phyloP scores from a whole-genome alignment of 2,113 vertebrate species.

The Cephalopholis sonnerati region DNA sequence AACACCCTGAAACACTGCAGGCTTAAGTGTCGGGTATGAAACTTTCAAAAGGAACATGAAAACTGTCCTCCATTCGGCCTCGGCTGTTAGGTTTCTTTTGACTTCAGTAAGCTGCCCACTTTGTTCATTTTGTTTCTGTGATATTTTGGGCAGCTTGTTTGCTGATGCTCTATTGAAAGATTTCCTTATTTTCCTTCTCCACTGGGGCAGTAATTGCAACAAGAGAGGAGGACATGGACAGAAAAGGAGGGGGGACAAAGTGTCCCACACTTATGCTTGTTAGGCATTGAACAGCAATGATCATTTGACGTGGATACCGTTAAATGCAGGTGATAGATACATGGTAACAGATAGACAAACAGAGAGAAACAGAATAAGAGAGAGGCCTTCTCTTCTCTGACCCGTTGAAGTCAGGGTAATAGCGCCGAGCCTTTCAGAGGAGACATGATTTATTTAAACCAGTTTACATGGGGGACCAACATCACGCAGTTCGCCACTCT shows the following conservation, averaged over 20 bases:
- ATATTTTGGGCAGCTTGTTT: constrained; percentile 27
- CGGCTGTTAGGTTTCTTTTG: constrained; percentile 22
- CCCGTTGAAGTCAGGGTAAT: constrained; percentile 33
- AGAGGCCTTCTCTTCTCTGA: constrained; percentile 2
- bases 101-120: constrained; percentile 19
- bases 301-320: constrained; percentile 11
- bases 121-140: constrained; percentile 20
- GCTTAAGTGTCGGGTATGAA: constrained; percentile 38
- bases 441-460: constrained; percentile 75
- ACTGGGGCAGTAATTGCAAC: neutral
- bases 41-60: constrained; percentile 53
- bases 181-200: constrained; percentile 19
- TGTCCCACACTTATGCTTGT: neutral
- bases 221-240: neutral
- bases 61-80: constrained; percentile 36
- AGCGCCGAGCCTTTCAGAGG: constrained; percentile 59
- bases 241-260: neutral
- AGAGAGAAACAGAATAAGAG: constrained; percentile 2
- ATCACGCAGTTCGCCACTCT: constrained; percentile 50
- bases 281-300: neutral
- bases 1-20: constrained; percentile 34
- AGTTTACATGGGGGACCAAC: constrained; percentile 64
- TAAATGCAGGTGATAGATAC: neutral
- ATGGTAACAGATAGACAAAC: neutral
- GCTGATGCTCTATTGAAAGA: neutral